phyloP scores from a whole-genome alignment of 2,797 vertebrate species.

The Dryobates pubescens region DNA sequence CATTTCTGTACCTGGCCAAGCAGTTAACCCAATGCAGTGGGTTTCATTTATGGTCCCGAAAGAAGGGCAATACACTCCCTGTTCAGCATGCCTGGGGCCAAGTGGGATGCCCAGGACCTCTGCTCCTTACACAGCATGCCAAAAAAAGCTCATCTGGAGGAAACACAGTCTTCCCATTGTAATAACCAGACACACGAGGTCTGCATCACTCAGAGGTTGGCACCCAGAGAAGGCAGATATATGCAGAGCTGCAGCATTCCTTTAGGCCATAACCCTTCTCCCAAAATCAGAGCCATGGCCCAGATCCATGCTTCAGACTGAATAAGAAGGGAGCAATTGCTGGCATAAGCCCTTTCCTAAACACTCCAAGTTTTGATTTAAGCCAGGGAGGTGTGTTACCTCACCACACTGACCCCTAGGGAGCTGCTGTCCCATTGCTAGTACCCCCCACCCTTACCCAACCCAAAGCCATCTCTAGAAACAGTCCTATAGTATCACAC shows the following conservation, averaged over 20 bases:
- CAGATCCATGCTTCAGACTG: neutral
- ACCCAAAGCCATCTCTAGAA: neutral
- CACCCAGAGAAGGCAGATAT: neutral
- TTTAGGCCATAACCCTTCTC: neutral
- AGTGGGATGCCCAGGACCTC: neutral
- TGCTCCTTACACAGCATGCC: neutral
- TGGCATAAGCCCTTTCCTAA: neutral
- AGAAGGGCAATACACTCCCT: neutral
- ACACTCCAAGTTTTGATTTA: neutral
- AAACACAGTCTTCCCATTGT: neutral
- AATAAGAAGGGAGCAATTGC: neutral
- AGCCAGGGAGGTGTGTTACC: neutral
- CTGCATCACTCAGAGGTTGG: neutral
- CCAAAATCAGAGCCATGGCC: neutral
- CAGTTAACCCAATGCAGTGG: rapidly evolving
- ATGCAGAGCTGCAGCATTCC: neutral
- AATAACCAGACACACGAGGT: neutral
- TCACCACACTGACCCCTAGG: neutral
- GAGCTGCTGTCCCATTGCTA: neutral
- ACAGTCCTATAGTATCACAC: rapidly evolving
- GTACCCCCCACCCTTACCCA: neutral
- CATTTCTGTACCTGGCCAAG: neutral
- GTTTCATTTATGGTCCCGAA: neutral
- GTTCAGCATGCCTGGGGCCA: neutral
- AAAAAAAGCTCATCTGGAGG: neutral